Conservation (phyloP, 2,113 vertebrate species). For the Megaleporinus macrocephalus region DNA sequence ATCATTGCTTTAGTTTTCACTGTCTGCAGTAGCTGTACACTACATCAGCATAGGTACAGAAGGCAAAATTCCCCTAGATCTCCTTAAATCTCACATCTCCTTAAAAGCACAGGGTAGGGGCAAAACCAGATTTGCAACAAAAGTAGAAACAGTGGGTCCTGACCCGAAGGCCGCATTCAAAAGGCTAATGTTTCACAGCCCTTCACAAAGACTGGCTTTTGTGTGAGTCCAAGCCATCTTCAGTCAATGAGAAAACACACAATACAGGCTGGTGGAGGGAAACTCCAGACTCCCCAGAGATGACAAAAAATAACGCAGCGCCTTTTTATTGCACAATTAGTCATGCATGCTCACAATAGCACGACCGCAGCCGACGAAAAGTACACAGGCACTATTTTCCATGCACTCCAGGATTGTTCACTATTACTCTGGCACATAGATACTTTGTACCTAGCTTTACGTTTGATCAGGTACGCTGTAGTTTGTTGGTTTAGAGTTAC, state of each 20-base stretch:
- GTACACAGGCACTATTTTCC: neutral
- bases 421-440: too few relatives aligned
- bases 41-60: neutral
- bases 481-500: too few relatives aligned
- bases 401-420: neutral
- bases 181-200: constrained; percentile 49
- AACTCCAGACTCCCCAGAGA: constrained; percentile 27
- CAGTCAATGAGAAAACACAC: constrained; percentile 33
- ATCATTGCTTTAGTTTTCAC: neutral
- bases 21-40: neutral
- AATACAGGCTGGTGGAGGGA: constrained; percentile 22
- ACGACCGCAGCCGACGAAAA: neutral
- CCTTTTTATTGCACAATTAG: neutral
- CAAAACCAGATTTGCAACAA: constrained; percentile 25
- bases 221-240: constrained; percentile 11
- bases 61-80: constrained; percentile 2
- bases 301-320: neutral
- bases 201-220: constrained; percentile 42
- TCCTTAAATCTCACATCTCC: neutral
- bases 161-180: constrained; percentile 11
- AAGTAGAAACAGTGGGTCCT: constrained; percentile 12
- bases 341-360: neutral
- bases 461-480: neutral
- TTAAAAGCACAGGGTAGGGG: constrained; percentile 1
- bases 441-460: neutral